These are phyloP conservation scores for Neodiprion pinetum DNA, from an alignment of 1,140 invertebrate species.

Conservation along the genomic window DNA sequence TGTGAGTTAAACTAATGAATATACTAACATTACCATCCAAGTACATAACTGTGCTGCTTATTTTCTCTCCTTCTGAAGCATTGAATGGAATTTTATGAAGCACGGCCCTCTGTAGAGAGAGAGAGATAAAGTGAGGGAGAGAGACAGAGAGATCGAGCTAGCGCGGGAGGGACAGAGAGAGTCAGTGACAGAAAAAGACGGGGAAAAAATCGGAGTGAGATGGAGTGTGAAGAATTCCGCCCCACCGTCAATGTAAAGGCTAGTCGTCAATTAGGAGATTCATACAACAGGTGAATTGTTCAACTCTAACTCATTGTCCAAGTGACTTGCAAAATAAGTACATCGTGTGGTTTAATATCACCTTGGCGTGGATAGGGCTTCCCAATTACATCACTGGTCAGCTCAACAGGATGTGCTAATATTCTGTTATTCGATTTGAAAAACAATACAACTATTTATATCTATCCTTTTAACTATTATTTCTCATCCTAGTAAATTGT, in stretches of 20 bases:
- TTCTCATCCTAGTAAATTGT: no score
- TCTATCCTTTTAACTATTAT: no score
- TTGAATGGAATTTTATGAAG: neutral
- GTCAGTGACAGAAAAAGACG: neutral
- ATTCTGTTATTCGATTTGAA: neutral
- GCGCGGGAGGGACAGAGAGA: no score
- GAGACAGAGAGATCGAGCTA: neutral
- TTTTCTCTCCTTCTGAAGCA: neutral
- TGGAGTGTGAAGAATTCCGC: neutral
- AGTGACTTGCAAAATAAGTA: constrained; percentile 1
- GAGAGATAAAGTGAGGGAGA: neutral
- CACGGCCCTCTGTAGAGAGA: neutral
- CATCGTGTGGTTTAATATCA: constrained; percentile 1
- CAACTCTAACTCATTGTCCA: neutral
- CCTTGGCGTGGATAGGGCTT: neutral
- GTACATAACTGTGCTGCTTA: constrained; percentile 2
- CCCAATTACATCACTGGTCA: neutral
- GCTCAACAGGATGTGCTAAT: neutral
- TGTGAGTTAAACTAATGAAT: neutral
- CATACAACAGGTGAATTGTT: neutral
- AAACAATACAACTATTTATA: neutral
- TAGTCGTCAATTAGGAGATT: neutral
- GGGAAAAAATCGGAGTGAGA: neutral
- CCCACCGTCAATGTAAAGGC: neutral
- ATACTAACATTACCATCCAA: neutral